phyloP scores from a whole-genome alignment of 2,113 vertebrate species.

The Pantherophis guttatus region DNA sequence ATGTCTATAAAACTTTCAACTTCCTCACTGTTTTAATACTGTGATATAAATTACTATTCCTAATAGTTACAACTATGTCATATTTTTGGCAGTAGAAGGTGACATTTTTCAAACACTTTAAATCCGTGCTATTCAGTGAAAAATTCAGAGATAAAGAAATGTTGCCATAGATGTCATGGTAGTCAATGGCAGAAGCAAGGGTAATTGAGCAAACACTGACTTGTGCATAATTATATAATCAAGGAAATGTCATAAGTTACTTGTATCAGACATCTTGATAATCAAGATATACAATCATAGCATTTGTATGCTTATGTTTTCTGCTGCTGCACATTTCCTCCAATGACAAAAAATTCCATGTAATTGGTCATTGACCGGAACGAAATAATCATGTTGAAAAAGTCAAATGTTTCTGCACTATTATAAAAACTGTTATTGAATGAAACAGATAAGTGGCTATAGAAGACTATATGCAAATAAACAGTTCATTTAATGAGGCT shows the following conservation, averaged over 20 bases:
- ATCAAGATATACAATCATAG: neutral
- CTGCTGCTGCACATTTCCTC: neutral
- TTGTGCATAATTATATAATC: neutral
- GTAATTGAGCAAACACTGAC: neutral
- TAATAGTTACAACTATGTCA: neutral
- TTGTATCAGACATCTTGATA: neutral
- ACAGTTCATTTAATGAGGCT: neutral
- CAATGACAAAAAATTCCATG: neutral
- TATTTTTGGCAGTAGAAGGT: neutral
- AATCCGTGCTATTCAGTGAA: neutral
- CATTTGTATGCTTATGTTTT: neutral
- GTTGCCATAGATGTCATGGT: neutral
- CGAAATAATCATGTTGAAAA: neutral
- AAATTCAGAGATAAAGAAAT: neutral
- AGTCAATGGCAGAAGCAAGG: neutral
- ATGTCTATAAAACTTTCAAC: neutral
- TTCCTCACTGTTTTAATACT: neutral
- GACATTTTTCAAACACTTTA: neutral
- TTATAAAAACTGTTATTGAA: neutral
- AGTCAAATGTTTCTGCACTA: neutral
- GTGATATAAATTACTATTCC: neutral
- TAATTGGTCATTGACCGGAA: neutral
- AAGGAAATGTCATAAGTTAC: neutral
- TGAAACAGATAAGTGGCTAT: neutral
- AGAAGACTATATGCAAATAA: neutral